Evolutionary conservation across 2,113 vertebrate species (phyloP), one percentile per base, ranked within the genome.

Genomic region (Crotophaga sulcirostris): DNA sequence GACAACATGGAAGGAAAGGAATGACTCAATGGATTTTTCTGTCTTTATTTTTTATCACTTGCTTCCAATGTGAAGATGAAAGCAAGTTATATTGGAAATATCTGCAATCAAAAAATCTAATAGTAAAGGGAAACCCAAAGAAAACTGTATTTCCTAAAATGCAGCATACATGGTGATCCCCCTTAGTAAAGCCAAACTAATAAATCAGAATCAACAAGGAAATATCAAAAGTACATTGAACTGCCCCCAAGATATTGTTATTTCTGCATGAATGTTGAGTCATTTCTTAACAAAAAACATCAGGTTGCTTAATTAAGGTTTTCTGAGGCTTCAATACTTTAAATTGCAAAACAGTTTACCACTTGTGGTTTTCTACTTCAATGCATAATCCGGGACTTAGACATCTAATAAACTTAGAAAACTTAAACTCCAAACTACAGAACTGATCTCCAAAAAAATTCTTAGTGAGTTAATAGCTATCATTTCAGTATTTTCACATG

Each of bases 151-250:
- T 74, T 89, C 19, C 40, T 55, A 44, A 80, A 80, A 70, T 20
- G 10, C 3, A 58, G 10, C 8, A 23, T 7, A 62, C 3, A 9
- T 62, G 5, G 4, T 56, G 6, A 42, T 58, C 10, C 3, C 6
- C 16, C 3, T n/a, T n/a, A 33, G 13, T 66, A 83, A 60, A 60
- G 11, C 4, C 15, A 52, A 73, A 56, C 23, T 1, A 69, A 31
- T 56, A n/a, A 25, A 55, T 49, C 5, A 34, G 70, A 64, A 62
- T 40, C 3, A 28, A n/a, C 1, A 45, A 29, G 4, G 42, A 68
- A 64, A 62, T 2, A 28, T 29, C 1, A 52, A 42, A 92, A 84
- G 1, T 15, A 12, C 0, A 0, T 28, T 66, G 12, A 76, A 59
- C 26, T 70, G 8, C 6, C 54, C 21, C 13, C 34, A 17, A 77